Base-by-base conservation (phyloP, 2,797 vertebrate genomes). In the Melanotaenia parkinsoni region DNA sequence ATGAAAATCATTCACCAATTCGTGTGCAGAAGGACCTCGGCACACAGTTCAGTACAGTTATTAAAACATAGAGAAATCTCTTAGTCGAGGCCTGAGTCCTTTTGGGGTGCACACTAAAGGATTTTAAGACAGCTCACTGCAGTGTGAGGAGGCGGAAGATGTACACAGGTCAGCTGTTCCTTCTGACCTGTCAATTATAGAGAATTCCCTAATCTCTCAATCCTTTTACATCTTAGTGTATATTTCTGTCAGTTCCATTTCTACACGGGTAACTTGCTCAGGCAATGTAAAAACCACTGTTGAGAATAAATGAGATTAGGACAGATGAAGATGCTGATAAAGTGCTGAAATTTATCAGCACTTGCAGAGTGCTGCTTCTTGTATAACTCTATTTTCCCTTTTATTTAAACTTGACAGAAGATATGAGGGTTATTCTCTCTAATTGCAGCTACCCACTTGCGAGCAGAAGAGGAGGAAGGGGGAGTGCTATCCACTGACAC, bases 381-480 rank as follows among this genome's bases (percentile, higher is more conserved):
- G 33, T 60, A 64, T 33, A 24, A 22, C 13, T 33, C 35, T 26
- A n/a, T 59, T 6, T 9, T 67, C 5, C 51, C 62, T 37, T 63
- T n/a, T 45, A 70, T 56, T 18, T 8, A 1, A 8, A 60, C 74
- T 62, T 80, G 77, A 86, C 77, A 77, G 72, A 40, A 62, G 60
- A 72, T 67, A 47, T 84, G 74, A 89, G 82, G 71, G 78, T 86
- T 84, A 83, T 87, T 88, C 69, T 61, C 70, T 83, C 83, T 94
- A 93, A 93, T 93, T 94, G 74, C 85, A 85, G 68, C 63, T 58
- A 72, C 81, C 79, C 37, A 58, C 61, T 33, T 16, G 37, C 76
- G 67, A 22, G 72, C 61, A 32, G 83, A 87, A 65, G 63, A 79
- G 61, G 67, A 84, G 51, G 56, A 79, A 73, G 70, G 61, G 72